phyloP scores from a whole-genome alignment of 2,113 vertebrate genomes.

The Hypanus sabinus region DNA sequence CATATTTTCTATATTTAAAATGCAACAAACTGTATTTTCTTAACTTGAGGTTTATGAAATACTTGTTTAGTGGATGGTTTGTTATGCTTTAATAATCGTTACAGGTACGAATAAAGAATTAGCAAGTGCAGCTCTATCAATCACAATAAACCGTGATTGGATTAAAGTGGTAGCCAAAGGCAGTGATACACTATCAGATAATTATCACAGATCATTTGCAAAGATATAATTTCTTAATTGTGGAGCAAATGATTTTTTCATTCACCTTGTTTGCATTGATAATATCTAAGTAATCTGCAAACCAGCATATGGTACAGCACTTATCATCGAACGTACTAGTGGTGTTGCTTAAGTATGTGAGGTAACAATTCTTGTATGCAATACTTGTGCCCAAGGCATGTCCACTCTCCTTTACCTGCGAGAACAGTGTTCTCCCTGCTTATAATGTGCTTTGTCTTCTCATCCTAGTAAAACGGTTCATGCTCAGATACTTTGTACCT shows the following conservation, averaged over 20 bases:
- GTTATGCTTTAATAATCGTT: not conserved
- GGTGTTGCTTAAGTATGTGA: not conserved
- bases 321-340: not conserved
- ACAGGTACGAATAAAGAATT: constrained; percentile 1
- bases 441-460: not conserved
- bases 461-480: not conserved
- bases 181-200: constrained; percentile 17
- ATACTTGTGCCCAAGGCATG: not conserved
- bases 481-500: not conserved
- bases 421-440: not conserved
- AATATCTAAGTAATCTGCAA: not conserved
- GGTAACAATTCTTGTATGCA: not conserved
- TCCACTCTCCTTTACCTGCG: not conserved
- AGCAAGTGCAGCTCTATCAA: constrained; percentile 29
- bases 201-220: not conserved
- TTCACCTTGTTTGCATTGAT: not conserved
- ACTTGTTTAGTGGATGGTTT: constrained; percentile 5
- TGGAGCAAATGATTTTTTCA: not conserved
- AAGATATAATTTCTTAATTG: not conserved
- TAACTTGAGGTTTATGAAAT: not conserved
- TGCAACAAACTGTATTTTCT: not conserved
- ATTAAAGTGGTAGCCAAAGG: constrained; percentile 25
- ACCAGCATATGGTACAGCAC: not conserved
- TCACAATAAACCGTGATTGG: constrained; percentile 31
- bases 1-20: too few relatives aligned